Conservation (phyloP, 2,797 vertebrate species). For the Pseudochaenichthys georgianus region DNA sequence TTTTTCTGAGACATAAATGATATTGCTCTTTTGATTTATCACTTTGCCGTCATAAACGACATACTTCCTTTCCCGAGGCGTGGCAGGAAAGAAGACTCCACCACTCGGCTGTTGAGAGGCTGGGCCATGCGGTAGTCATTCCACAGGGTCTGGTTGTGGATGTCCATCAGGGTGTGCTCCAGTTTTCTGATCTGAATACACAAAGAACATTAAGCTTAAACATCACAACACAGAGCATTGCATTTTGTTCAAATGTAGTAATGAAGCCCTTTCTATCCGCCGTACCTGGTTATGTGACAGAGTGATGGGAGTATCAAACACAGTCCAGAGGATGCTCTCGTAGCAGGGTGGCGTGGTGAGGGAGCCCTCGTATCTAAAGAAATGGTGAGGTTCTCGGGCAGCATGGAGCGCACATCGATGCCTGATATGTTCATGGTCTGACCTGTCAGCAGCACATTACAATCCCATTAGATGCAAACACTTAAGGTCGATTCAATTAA, state of each 20-base stretch:
- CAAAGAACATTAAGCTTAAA: background rate
- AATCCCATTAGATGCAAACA: background rate
- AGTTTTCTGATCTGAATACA: slow-evolving; percentile 87
- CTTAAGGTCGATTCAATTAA: background rate
- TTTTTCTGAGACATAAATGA: background rate
- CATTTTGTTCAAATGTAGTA: background rate
- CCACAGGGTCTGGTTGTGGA: slow-evolving; percentile 86
- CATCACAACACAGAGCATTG: background rate
- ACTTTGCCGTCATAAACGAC: slow-evolving; percentile 15
- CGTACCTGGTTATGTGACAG: slow-evolving; percentile 92
- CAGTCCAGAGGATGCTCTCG: slow-evolving; percentile 92
- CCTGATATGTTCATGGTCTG: slow-evolving; percentile 83
- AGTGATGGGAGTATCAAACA: slow-evolving; percentile 86
- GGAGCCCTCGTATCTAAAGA: slow-evolving; percentile 92
- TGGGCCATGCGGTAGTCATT: slow-evolving; percentile 90
- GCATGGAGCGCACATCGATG: slow-evolving; percentile 88
- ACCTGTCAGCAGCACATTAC: slow-evolving; percentile 72
- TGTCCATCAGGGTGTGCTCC: slow-evolving; percentile 89
- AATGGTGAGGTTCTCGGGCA: slow-evolving; percentile 87
- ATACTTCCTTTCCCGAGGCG: slow-evolving; percentile 79
- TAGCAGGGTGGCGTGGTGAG: slow-evolving; percentile 94
- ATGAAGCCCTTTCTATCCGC: background rate
- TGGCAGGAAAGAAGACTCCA: slow-evolving; percentile 89
- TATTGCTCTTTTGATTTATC: slow-evolving; percentile 11
- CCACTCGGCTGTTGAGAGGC: slow-evolving; percentile 87